These are phyloP conservation scores for Microchrysa polita DNA, from an alignment of 2,888 invertebrate genomes.

Conservation along the genomic window DNA sequence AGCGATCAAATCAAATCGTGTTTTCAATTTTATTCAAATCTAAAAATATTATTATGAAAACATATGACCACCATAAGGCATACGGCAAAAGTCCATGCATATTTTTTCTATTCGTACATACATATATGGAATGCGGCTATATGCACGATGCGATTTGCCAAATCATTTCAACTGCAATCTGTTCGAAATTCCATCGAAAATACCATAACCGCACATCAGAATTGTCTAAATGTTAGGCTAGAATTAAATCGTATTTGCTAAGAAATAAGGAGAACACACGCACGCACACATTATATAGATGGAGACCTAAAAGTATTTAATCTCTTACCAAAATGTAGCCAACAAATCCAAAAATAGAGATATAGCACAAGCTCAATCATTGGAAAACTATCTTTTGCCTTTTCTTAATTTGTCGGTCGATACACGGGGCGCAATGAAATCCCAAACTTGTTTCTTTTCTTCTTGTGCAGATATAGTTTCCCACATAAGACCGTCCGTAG, in stretches of 20 bases:
- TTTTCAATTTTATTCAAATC: slow-evolving; percentile 15
- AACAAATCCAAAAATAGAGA: slow-evolving; percentile 50
- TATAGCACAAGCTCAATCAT: slow-evolving; percentile 49
- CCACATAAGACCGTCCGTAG: neutral
- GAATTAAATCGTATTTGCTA: too few species aligned
- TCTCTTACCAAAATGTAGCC: slow-evolving; percentile 46
- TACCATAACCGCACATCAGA: too few species aligned
- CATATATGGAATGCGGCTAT: too few species aligned
- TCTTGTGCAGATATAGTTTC: neutral
- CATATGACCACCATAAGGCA: slow-evolving; percentile 10
- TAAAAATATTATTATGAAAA: slow-evolving; percentile 37
- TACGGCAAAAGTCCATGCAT: neutral
- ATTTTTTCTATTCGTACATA: neutral
- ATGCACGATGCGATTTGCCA: neutral
- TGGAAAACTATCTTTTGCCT: slow-evolving; percentile 41
- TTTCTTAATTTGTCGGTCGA: slow-evolving; percentile 6
- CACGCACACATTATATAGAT: too few species aligned
- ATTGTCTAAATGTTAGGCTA: too few species aligned
- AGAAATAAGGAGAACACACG: neutral
- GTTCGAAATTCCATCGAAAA: neutral
- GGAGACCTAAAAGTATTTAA: slow-evolving; percentile 31
- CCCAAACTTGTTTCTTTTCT: neutral
- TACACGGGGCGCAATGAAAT: neutral
- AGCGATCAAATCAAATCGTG: slow-evolving; percentile 18
- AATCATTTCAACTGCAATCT: neutral